These are phyloP conservation scores for Tragopan temminckii DNA, from an alignment of 2,797 vertebrate genomes.

Conservation along the genomic window DNA sequence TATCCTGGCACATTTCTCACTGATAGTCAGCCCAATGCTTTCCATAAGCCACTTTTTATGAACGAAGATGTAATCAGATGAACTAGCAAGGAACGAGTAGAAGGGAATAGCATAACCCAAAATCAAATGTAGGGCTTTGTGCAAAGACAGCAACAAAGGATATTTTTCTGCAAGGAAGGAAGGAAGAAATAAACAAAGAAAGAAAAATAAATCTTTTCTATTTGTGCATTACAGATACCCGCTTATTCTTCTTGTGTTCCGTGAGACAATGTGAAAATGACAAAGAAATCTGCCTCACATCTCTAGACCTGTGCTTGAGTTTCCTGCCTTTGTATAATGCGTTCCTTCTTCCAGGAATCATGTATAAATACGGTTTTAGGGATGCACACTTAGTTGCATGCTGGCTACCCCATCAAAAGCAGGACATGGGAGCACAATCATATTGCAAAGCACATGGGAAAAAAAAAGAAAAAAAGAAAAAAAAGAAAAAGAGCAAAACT, in stretches of 20 bases:
- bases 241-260: neutral
- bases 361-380: neutral
- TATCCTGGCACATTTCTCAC: neutral
- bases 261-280: neutral
- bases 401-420: neutral
- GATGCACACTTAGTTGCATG: neutral
- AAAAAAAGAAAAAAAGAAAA: neutral
- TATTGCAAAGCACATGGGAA: neutral
- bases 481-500: neutral
- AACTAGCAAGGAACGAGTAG: neutral
- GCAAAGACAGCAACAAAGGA: neutral
- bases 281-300: neutral
- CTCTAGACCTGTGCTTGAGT: neutral
- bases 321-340: neutral
- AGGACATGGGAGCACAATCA: neutral
- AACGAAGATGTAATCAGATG: neutral
- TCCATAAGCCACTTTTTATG: neutral
- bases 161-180: fast-evolving
- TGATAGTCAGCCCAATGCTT: neutral
- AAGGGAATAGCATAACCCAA: neutral
- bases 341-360: neutral
- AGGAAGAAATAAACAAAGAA: too few species aligned
- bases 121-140: neutral
- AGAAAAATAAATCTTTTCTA: neutral
- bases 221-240: neutral